Evolutionary conservation across 1,140 invertebrate species (phyloP).

Genomic region (Mamestra configurata): DNA sequence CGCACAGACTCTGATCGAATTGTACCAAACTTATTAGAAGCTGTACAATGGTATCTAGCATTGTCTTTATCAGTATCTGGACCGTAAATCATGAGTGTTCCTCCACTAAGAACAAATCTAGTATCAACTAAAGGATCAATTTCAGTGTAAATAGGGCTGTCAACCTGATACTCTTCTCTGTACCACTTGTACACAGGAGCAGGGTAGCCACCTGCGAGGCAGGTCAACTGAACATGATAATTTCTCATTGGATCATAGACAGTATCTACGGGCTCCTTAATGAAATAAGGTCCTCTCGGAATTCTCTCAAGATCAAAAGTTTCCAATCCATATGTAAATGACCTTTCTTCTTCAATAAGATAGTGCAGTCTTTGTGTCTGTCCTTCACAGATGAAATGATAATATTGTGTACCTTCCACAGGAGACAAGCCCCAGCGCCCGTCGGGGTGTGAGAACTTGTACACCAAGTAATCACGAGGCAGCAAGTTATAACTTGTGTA

Average conservation of each 20-base stretch:
- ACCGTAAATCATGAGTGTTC: slow-evolving; percentile 95
- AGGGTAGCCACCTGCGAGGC: slow-evolving; percentile 96
- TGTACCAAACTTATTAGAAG: slow-evolving; percentile 95
- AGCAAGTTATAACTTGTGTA: slow-evolving; percentile 86
- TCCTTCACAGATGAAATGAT: slow-evolving; percentile 97
- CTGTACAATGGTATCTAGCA: slow-evolving; percentile 97
- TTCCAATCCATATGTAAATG: slow-evolving; percentile 94
- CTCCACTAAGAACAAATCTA: slow-evolving; percentile 96
- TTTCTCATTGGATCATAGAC: slow-evolving; percentile 95
- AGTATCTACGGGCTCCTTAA: slow-evolving; percentile 93
- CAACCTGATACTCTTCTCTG: slow-evolving; percentile 95
- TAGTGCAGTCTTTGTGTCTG: slow-evolving; percentile 90
- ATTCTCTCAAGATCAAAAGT: slow-evolving; percentile 93
- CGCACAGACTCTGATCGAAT: slow-evolving; percentile 96
- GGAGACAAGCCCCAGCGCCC: slow-evolving; percentile 95
- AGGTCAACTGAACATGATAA: slow-evolving; percentile 93
- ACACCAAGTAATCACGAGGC: slow-evolving; percentile 89
- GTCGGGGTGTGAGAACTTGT: slow-evolving; percentile 91
- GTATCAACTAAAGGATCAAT: slow-evolving; percentile 93
- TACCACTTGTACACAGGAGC: slow-evolving; percentile 97
- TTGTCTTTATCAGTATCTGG: slow-evolving; percentile 94
- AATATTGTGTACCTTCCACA: slow-evolving; percentile 92
- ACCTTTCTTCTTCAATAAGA: slow-evolving; percentile 92
- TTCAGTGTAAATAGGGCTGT: slow-evolving; percentile 90
- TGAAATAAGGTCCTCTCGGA: slow-evolving; percentile 96